A percentile compares a stretch with the other conserved stretches of the same genome.
These are phyloP conservation scores for Hypothenemus hampei DNA, from an alignment of 1,140 invertebrate species.

Conservation along the genomic window DNA sequence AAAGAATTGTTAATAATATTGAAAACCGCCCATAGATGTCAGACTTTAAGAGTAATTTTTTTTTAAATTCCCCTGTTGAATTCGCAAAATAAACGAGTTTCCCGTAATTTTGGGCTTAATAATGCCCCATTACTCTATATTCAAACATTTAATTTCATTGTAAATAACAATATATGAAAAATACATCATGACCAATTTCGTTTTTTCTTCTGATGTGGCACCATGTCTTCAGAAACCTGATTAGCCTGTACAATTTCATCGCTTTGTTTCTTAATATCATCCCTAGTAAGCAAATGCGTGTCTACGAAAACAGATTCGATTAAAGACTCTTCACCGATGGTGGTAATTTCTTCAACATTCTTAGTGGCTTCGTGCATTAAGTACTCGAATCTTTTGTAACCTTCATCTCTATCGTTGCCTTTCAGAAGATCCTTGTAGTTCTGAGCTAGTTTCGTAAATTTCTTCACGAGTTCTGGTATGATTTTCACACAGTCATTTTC, in stretches of 20 bases:
- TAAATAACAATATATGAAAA: neutral
- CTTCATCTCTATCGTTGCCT: constrained; percentile 19
- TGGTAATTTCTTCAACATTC: constrained; percentile 12
- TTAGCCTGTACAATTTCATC: constrained; percentile 36
- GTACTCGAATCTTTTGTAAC: constrained; percentile 32
- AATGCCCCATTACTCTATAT: neutral
- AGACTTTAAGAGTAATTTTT: too few relatives aligned
- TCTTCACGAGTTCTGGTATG: constrained; percentile 25
- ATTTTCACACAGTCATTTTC: constrained; percentile 34
- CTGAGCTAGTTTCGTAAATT: constrained; percentile 24
- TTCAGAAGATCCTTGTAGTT: constrained; percentile 17
- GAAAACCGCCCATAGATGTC: too few relatives aligned
- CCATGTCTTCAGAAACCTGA: constrained; percentile 23
- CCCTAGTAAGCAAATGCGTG: constrained; percentile 34
- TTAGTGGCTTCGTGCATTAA: constrained; percentile 27
- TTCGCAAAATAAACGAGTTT: too few relatives aligned
- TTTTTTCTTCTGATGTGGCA: too few relatives aligned
- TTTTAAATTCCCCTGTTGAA: too few relatives aligned
- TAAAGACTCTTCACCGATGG: constrained; percentile 34
- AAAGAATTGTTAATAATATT: too few relatives aligned
- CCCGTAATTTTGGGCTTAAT: too few relatives aligned
- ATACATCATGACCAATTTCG: too few relatives aligned
- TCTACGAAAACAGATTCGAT: constrained; percentile 36
- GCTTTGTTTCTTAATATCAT: constrained; percentile 40
- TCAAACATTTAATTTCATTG: neutral